Base-by-base conservation (phyloP, 2,113 vertebrate species). In the Himantopus leucocephalus region DNA sequence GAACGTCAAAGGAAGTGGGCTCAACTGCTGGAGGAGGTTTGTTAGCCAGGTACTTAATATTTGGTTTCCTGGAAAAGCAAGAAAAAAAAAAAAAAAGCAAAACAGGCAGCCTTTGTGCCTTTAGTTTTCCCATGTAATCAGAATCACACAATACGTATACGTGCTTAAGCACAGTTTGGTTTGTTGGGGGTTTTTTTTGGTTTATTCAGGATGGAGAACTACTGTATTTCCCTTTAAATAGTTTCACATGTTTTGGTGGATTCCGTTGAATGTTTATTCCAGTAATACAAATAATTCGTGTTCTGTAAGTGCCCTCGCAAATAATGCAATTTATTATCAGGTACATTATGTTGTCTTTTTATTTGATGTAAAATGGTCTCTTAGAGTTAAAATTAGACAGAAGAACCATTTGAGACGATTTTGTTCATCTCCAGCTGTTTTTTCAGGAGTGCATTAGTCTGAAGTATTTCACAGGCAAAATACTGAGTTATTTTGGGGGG, bases 51-150 rank as follows among this genome's bases (percentile, higher is more conserved):
- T 96, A 77, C 78, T 91, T 95, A 96, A 76, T 96, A 84, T 76
- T 96, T 96, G 82, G 91, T 92, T 98, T 98, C 94, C 78, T 82
- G 79, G 96, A 95, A 94, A 96, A 94, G 87, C 43, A 79, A 84
- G 78, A 35, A 35, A 47, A 84, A 96, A 83, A 52, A 84, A 96
- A 83, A 96, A 96, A 97, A 93, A 87, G 64, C 45, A 92, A 47
- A 83, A 63, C 34, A 79, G 47, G 35, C 63, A 86, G 62, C 29
- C 30, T 96, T 85, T 96, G 27, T 85, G 72, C 64, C 67, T 88
- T 74, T 59, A 59, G 48, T 70, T 84, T 93, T 62, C 80, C 17
- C 3, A 2, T 68, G 35, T 35, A 82, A 73, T 91, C 81, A 80
- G 73, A 77, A 39, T 53, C 71, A 55, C 39, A 77, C 24, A 63